Evolutionary conservation across 2,797 vertebrate species (phyloP).

Genomic region (Tachyglossus aculeatus): DNA sequence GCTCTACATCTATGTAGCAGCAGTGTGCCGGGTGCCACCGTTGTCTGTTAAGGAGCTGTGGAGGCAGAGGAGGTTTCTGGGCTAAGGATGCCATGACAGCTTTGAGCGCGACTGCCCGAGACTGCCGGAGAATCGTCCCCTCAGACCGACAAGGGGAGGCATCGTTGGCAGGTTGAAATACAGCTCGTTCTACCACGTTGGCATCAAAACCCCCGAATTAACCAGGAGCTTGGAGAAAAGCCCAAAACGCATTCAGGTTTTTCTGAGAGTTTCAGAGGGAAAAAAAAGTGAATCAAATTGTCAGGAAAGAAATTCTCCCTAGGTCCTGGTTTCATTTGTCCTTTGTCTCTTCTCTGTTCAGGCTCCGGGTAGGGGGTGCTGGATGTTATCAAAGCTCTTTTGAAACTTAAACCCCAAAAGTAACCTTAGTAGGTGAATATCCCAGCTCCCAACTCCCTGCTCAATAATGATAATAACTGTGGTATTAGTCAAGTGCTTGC

Average conservation of each 20-base stretch:
- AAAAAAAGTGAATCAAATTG: background rate
- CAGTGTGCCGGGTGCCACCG: too few species aligned
- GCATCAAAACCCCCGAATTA: constrained; percentile 22
- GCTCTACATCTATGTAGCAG: constrained; percentile 17
- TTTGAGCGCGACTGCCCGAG: background rate
- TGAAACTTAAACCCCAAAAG: too few species aligned
- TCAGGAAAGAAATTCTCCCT: too few species aligned
- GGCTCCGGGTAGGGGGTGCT: too few species aligned
- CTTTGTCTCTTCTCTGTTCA: too few species aligned
- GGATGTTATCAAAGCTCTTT: too few species aligned
- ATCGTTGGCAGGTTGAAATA: constrained; percentile 7
- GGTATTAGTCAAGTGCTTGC: too few species aligned
- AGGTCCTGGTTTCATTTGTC: constrained; percentile 41
- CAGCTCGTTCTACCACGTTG: background rate
- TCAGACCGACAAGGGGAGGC: constrained; percentile 21
- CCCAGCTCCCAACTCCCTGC: too few species aligned
- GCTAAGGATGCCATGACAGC: background rate
- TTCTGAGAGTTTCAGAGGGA: constrained; percentile 17
- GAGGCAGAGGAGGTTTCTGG: too few species aligned
- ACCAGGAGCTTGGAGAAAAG: background rate
- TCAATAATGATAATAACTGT: too few species aligned
- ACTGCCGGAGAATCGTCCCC: background rate
- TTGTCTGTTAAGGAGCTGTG: too few species aligned
- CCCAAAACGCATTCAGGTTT: background rate
- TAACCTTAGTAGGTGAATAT: too few species aligned